Base-by-base conservation (phyloP, 2,888 invertebrate species). In the Hypsopygia costalis region DNA sequence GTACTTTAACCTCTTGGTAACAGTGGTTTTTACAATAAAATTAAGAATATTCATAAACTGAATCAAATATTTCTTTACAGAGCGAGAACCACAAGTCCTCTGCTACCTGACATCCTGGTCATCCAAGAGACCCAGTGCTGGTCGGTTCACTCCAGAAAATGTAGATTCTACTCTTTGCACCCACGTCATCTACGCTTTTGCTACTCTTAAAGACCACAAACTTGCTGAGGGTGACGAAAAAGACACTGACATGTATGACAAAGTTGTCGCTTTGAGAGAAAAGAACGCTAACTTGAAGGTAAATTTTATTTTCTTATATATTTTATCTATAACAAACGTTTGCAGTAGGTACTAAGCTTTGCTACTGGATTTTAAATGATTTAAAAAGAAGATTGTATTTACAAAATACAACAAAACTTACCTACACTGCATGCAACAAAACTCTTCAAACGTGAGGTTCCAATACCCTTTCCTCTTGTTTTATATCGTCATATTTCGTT, bases 21-120 rank as follows among this genome's bases (percentile, higher is more conserved):
- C n/a, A n/a, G n/a, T n/a, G n/a, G n/a, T n/a, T n/a, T n/a, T n/a
- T n/a, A n/a, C n/a, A n/a, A n/a, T n/a, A n/a, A n/a, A n/a, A n/a
- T n/a, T n/a, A n/a, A n/a, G n/a, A n/a, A n/a, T n/a, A n/a, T n/a
- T n/a, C n/a, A n/a, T n/a, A n/a, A n/a, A n/a, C n/a, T n/a, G n/a
- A n/a, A n/a, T n/a, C n/a, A n/a, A n/a, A n/a, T n/a, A 2, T 41
- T 50, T 45, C 54, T 58, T 71, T 72, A 1, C 79, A 97, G 97
- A 92, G 53, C 94, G 96, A 30, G 93, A 94, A 35, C 94, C 96
- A 0, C 95, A 96, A 85, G 93, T 97, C 1, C 94, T 98, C 62
- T 99, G 99, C 80, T 98, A 98, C 79, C 91, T 98, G 74, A 98
- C 98, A 1, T 98, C 96, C 60, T 99, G 98, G 98, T 97, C 98